phyloP scores from a whole-genome alignment of 2,888 invertebrate species.

The Eristalis pertinax region DNA sequence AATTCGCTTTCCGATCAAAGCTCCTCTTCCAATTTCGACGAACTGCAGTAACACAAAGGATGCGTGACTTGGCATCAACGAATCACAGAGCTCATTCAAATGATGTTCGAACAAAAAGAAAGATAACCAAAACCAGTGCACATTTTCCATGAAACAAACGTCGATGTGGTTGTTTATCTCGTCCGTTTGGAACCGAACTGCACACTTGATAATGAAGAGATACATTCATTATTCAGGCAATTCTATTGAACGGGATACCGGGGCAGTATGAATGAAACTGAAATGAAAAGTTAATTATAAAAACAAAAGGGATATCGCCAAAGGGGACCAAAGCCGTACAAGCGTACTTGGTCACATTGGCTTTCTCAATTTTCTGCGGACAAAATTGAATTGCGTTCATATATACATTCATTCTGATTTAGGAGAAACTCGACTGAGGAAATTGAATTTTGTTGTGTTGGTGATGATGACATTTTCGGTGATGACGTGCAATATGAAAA shows the following conservation, averaged over 20 bases:
- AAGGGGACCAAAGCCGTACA: too few species aligned
- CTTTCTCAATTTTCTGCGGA: too few species aligned
- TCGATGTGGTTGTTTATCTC: too few species aligned
- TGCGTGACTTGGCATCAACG: neutral
- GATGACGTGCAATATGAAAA: neutral
- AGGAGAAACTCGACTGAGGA: neutral
- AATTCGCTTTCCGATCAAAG: slow-evolving; percentile 12
- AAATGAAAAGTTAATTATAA: neutral
- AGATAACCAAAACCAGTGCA: too few species aligned
- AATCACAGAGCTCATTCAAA: neutral
- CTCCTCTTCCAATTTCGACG: neutral
- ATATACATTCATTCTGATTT: slow-evolving; percentile 1
- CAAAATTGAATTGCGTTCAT: neutral
- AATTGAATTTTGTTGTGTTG: slow-evolving; percentile 4
- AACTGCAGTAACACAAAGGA: neutral
- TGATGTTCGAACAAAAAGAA: neutral
- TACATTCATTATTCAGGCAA: slow-evolving; percentile 34
- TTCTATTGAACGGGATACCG: slow-evolving; percentile 18
- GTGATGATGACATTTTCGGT: neutral
- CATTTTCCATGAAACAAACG: too few species aligned
- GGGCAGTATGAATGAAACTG: neutral
- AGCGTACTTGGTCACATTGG: too few species aligned
- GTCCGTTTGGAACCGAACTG: neutral
- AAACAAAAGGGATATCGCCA: too few species aligned
- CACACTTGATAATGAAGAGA: slow-evolving; percentile 18